Percentiles rank a stretch among this genome's conserved stretches.
phyloP scores from a whole-genome alignment of 2,888 invertebrate genomes.

The Brassicogethes aeneus region DNA sequence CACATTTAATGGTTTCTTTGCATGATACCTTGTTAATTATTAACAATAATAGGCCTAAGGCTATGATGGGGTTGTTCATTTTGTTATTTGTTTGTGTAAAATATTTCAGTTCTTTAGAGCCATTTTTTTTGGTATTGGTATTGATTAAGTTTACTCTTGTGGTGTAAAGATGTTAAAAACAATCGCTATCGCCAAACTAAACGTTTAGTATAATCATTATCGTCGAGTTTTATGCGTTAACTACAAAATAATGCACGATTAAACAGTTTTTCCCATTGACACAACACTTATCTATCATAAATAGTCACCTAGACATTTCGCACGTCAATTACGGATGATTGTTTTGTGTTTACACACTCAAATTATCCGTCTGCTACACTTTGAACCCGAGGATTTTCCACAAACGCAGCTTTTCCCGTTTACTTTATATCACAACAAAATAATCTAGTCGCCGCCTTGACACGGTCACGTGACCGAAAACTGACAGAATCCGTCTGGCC shows the following conservation, averaged over 20 bases:
- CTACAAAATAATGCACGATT: too few species aligned
- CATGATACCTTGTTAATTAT: constrained; percentile 4
- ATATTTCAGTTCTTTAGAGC: too few species aligned
- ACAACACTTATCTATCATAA: too few species aligned
- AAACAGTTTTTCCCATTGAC: too few species aligned
- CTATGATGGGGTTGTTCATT: too few species aligned
- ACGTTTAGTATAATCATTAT: too few species aligned
- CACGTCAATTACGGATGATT: not conserved
- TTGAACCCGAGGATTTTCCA: constrained; percentile 17
- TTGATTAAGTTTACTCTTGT: too few species aligned
- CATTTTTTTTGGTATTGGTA: too few species aligned
- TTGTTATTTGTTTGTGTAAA: too few species aligned
- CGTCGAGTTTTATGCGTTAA: too few species aligned
- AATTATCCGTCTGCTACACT: constrained; percentile 17
- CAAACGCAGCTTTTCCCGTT: constrained; percentile 16
- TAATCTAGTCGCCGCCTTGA: constrained; percentile 18
- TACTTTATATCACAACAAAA: constrained; percentile 17
- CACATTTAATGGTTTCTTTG: constrained; percentile 27
- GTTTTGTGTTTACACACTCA: not conserved
- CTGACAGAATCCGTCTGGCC: constrained; percentile 13
- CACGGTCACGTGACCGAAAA: constrained; percentile 20
- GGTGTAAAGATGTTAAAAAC: too few species aligned
- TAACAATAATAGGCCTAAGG: not conserved
- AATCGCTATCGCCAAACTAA: too few species aligned
- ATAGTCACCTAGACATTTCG: not conserved